Evolutionary conservation across 2,888 invertebrate genomes (phyloP).

Genomic region (Dynastes tityus): DNA sequence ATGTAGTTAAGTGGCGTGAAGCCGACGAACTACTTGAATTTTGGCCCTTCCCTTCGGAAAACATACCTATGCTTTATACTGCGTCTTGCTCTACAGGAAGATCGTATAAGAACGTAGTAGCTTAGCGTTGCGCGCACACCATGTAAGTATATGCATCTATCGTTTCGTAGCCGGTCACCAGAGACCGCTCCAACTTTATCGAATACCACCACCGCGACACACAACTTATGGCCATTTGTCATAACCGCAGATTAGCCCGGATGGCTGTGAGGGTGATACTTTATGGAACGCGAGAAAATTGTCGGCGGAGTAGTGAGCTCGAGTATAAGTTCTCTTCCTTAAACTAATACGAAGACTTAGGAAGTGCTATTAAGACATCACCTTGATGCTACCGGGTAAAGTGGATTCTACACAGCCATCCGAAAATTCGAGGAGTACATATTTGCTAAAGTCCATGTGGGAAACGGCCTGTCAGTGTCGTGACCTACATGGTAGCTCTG

Average conservation of each 20-base stretch:
- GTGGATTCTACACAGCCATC: no score
- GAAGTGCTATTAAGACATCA: slow-evolving; percentile 56
- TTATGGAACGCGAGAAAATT: slow-evolving; percentile 12
- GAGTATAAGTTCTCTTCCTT: slow-evolving; percentile 26
- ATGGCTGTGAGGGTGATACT: not conserved
- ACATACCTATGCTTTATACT: no score
- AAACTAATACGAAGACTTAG: slow-evolving; percentile 51
- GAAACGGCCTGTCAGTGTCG: no score
- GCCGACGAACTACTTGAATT: no score
- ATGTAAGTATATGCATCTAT: not conserved
- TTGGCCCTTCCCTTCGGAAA: no score
- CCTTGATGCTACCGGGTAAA: slow-evolving; percentile 46
- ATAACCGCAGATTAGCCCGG: slow-evolving; percentile 10
- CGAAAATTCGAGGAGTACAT: no score
- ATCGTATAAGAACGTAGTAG: no score
- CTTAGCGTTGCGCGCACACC: not conserved
- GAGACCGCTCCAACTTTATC: slow-evolving; percentile 5
- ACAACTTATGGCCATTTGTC: slow-evolving; percentile 34
- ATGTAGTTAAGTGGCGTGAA: no score
- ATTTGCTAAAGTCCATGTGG: no score
- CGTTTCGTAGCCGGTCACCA: not conserved
- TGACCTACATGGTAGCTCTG: no score
- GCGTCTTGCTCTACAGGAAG: no score
- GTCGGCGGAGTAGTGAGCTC: not conserved
- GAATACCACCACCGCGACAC: not conserved